Evolutionary conservation across 2,797 vertebrate species (phyloP).

Genomic region (Pelochelys cantorii): DNA sequence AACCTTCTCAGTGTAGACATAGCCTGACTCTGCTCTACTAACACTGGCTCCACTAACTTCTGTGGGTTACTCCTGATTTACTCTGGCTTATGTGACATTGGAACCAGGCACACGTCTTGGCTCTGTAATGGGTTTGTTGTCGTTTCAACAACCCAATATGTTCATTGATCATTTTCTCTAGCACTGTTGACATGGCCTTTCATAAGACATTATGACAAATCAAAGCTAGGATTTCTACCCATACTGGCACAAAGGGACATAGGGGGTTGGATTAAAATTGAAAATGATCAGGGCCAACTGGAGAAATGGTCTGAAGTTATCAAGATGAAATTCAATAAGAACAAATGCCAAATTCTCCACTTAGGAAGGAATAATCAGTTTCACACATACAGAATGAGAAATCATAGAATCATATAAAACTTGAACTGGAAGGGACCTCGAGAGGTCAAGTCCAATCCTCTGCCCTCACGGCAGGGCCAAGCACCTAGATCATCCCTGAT

Average conservation of each 20-base stretch:
- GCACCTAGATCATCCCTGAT: too few species aligned
- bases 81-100: background rate
- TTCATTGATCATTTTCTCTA: background rate
- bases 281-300: background rate
- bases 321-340: too few species aligned
- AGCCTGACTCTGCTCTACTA: background rate
- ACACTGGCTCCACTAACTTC: background rate
- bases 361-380: too few species aligned
- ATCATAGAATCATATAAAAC: too few species aligned
- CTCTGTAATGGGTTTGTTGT: background rate
- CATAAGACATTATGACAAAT: background rate
- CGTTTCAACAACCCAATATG: background rate
- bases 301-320: too few species aligned
- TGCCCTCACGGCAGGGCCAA: too few species aligned
- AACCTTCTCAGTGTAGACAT: too few species aligned
- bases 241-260: background rate
- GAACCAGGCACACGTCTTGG: background rate
- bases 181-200: background rate
- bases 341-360: too few species aligned
- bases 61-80: background rate
- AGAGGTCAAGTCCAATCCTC: too few species aligned
- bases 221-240: background rate
- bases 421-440: too few species aligned
- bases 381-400: too few species aligned
- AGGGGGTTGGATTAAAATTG: background rate